phyloP scores from a whole-genome alignment of 2,113 vertebrate genomes.

The Gasterosteus aculeatus region DNA sequence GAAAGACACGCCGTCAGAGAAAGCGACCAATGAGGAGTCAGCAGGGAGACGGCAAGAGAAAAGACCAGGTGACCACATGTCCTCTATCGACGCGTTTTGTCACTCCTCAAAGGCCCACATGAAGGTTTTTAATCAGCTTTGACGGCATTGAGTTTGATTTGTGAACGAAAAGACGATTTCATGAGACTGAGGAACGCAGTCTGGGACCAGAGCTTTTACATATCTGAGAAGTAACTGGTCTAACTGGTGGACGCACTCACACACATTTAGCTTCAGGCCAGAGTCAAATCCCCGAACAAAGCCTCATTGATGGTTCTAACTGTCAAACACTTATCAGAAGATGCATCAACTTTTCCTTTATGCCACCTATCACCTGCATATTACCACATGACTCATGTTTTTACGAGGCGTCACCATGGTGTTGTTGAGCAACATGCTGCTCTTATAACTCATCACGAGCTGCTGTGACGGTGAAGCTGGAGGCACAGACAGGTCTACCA shows the following conservation, averaged over 20 bases:
- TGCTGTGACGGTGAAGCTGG: conserved; percentile 28
- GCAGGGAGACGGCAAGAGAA: conserved; percentile 82
- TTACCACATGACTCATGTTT: conserved; percentile 49
- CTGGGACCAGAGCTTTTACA: neutral
- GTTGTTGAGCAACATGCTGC: conserved; percentile 33
- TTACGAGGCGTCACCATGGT: conserved; percentile 22
- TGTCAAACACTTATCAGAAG: conserved; percentile 37
- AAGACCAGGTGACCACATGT: conserved; percentile 83
- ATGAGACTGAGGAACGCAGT: neutral
- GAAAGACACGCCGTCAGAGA: conserved; percentile 79
- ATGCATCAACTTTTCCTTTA: conserved; percentile 38
- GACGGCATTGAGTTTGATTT: neutral
- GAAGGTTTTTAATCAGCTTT: neutral
- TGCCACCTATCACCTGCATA: neutral
- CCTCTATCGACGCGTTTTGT: neutral
- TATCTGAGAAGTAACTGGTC: conserved; percentile 14
- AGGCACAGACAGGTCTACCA: conserved; percentile 57
- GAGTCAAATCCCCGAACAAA: conserved; percentile 8
- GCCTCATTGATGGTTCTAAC: conserved; percentile 24
- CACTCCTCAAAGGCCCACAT: neutral
- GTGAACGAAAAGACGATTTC: neutral
- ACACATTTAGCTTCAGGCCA: conserved; percentile 10
- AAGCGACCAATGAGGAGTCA: conserved; percentile 71
- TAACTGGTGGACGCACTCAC: conserved; percentile 15
- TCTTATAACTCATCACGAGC: conserved; percentile 39